Base-by-base conservation (phyloP, 2,797 vertebrate genomes). In the Babyrousa celebensis region DNA sequence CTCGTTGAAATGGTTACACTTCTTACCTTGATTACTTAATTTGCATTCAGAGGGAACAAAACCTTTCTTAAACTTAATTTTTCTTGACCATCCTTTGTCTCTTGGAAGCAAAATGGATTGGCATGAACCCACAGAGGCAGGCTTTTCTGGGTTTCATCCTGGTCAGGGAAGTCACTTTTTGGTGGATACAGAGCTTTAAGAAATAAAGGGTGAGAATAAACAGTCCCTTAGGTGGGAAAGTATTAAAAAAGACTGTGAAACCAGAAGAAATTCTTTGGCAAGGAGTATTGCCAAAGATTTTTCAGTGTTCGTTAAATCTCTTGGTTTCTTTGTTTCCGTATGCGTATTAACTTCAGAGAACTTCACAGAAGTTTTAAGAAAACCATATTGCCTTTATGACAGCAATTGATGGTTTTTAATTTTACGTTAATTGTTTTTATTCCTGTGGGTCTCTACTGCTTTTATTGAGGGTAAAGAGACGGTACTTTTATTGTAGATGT, bases 401-500 rank as follows among this genome's bases (percentile, higher is more conserved):
- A 62, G 25, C 52, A 96, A 77, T 70, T 70, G 92, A 43, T 95
- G 29, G 20, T 54, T 87, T 89, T 96, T 80, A 62, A 68, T 87
- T 70, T 25, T 85, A 58, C 17, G 48, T 93, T 87, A 82, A 82
- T 89, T 84, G 18, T 87, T 90, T 72, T n/a, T 88, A 90, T 94
- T 77, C 36, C 23, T 89, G 23, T 4, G 15, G 18, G 14, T 85
- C 10, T 68, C 40, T 87, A 4, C 40, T 89, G 27, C 48, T 94
- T 95, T 87, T 88, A 93, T 82, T 85, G 74, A 82, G 36, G 62
- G 17, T 77, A 82, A 84, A 91, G 92, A 72, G 43, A n/a, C 52
- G 70, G 9, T 82, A 27, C 23, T 82, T 96, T 96, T 75, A 56
- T 86, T 89, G 85, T 80, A 72, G 75, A 92, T 91, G 52, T 87